A percentile compares a stretch with the other conserved stretches of the same genome.
phyloP scores from a whole-genome alignment of 35 echinoderm and acorn worm genomes.

The Ptychodera flava region DNA sequence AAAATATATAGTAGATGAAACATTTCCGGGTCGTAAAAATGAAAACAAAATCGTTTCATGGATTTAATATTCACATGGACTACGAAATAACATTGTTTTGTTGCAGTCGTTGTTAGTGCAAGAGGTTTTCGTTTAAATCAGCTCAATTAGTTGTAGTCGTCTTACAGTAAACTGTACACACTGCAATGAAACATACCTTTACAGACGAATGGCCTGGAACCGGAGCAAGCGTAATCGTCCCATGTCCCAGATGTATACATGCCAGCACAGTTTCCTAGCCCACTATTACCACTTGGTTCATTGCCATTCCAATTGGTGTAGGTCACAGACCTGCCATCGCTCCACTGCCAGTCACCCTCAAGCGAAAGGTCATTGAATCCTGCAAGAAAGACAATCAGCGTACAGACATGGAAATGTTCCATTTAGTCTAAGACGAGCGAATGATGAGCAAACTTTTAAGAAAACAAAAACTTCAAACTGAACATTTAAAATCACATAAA shows the following conservation, averaged over 20 bases:
- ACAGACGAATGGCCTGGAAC: conserved; percentile 36
- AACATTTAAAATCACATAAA: too few relatives aligned
- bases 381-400: neutral
- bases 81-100: too few relatives aligned
- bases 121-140: too few relatives aligned
- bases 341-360: conserved; percentile 54
- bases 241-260: conserved; percentile 40
- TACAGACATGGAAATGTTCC: neutral
- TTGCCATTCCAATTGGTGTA: conserved; percentile 56
- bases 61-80: too few relatives aligned
- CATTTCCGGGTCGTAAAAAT: too few relatives aligned
- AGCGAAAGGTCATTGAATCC: conserved; percentile 38
- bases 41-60: too few relatives aligned
- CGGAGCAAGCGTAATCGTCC: conserved; percentile 47
- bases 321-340: conserved; percentile 25
- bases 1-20: too few relatives aligned
- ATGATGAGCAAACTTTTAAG: neutral
- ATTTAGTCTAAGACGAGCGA: neutral
- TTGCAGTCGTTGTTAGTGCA: too few relatives aligned
- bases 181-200: conserved; percentile 67
- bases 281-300: conserved; percentile 33
- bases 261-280: conserved; percentile 35
- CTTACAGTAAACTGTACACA: too few relatives aligned
- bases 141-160: too few relatives aligned
- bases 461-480: too few relatives aligned